These are phyloP conservation scores for Pseudolycoriella hygida DNA, from an alignment of 2,888 invertebrate species.

Conservation along the genomic window DNA sequence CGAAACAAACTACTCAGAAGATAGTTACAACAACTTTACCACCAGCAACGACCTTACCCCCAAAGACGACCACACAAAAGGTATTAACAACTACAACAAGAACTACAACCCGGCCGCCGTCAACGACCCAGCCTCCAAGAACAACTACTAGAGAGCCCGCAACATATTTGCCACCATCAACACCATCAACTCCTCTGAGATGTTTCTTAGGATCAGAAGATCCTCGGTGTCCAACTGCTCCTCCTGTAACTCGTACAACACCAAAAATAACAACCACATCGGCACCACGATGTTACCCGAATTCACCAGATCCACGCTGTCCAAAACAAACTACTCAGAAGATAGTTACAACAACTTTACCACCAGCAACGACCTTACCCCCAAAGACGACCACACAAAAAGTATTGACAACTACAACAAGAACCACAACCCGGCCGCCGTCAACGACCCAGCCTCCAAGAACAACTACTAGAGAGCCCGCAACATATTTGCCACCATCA, in stretches of 20 bases:
- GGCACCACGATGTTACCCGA: constrained; percentile 18
- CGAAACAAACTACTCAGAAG: constrained; percentile 14
- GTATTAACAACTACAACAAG: constrained; percentile 7
- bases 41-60: too few relatives aligned
- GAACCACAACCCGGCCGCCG: too few relatives aligned
- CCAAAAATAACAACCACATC: constrained; percentile 9
- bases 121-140: too few relatives aligned
- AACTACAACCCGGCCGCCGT: too few relatives aligned
- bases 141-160: constrained; percentile 7
- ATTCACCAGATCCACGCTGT: constrained; percentile 24
- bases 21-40: too few relatives aligned
- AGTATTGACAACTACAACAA: too few relatives aligned
- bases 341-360: constrained; percentile 8
- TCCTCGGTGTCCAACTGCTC: too few relatives aligned
- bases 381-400: too few relatives aligned
- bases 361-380: too few relatives aligned
- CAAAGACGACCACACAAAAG: too few relatives aligned
- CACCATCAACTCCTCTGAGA: constrained; percentile 6
- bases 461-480: constrained; percentile 7
- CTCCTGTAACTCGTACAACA: constrained; percentile 7
- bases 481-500: constrained; percentile 11
- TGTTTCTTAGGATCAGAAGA: too few relatives aligned
- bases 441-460: too few relatives aligned
- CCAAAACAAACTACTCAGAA: constrained; percentile 14
- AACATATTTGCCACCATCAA: constrained; percentile 12